Conservation (phyloP, 2,797 vertebrate genomes). For the Hippoglossus hippoglossus region DNA sequence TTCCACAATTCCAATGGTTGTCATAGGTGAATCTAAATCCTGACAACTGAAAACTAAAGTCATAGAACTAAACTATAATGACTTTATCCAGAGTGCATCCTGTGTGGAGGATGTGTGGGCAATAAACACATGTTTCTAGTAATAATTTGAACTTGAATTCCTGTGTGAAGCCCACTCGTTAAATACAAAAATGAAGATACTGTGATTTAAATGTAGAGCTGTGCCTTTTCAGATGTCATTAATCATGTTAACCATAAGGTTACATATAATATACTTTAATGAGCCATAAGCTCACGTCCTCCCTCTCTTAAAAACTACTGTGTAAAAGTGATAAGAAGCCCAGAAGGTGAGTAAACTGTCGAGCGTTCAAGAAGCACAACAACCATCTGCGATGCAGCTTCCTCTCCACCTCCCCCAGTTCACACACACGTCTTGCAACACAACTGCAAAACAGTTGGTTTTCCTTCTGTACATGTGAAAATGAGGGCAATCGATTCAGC, state of each 20-base stretch:
- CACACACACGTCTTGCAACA: conserved; percentile 75
- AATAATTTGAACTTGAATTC: conserved; percentile 26
- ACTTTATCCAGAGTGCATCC: conserved; percentile 4
- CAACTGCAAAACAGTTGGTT: conserved; percentile 71
- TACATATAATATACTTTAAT: conserved; percentile 44
- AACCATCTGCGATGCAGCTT: conserved; percentile 77
- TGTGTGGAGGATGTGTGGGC: conserved; percentile 15
- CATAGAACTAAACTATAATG: background rate
- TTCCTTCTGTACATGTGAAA: conserved; percentile 78
- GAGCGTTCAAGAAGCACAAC: conserved; percentile 73
- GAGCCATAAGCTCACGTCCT: conserved; percentile 56
- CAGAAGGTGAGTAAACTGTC: conserved; percentile 77
- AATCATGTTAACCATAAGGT: conserved; percentile 38
- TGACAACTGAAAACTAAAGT: too few relatives aligned
- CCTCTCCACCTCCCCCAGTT: conserved; percentile 78
- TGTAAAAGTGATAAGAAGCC: conserved; percentile 70
- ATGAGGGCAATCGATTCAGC: conserved; percentile 78
- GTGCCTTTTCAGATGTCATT: conserved; percentile 18
- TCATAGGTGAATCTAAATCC: too few relatives aligned
- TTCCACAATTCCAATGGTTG: background rate
- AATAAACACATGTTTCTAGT: conserved; percentile 10
- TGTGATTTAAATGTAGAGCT: conserved; percentile 25
- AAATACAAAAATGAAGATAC: background rate
- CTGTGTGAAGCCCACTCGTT: conserved; percentile 12
- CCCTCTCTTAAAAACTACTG: conserved; percentile 45